Base-by-base conservation (phyloP, 2,113 vertebrate species). In the Rafetus swinhoei region DNA sequence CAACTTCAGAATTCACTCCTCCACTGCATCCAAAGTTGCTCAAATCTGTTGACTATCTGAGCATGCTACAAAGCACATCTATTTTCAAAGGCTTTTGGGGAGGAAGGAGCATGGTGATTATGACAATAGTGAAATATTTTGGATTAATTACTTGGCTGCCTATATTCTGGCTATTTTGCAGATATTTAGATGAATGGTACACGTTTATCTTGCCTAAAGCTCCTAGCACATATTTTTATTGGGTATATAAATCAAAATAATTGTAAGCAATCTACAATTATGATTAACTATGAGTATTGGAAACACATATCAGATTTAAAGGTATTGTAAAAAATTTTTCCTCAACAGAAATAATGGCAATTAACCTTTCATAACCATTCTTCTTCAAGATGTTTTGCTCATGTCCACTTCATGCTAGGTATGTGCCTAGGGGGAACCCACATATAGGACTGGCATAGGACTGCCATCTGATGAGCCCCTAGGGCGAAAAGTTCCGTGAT, bases 191-290 rank as follows among this genome's bases (percentile, higher is more conserved):
- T 22, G 12, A 11, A 76, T 25, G 50, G 24, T 27, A 6, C 1
- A n/a, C 25, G 79, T 81, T 32, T 69, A 59, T 91, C 74, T 94
- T 52, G 52, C 29, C 7, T 94, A 50, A 85, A 91, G 85, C 29
- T 81, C 60, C 82, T 82, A 24, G 69, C 9, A 22, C 2, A n/a
- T 24, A 69, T 59, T 81, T 35, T 39, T 85, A 83, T 86, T 50
- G 25, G 77, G 52, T 90, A 90, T 77, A 81, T 53, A 90, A 74
- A 87, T 79, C 3, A 91, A 86, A 88, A 45, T 6, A 56, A 27
- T 52, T 32, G 27, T 82, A 9, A 56, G 2, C 62, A 19, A 59
- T 89, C 35, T 39, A 85, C 0, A 0, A 60, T n/a, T 60, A 76
- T 18, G 50, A 4, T 25, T 21, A 89, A 72, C 84, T 32, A 19